These are phyloP conservation scores for Noturus placidus DNA, from an alignment of 2,113 vertebrate genomes.

Conservation along the genomic window DNA sequence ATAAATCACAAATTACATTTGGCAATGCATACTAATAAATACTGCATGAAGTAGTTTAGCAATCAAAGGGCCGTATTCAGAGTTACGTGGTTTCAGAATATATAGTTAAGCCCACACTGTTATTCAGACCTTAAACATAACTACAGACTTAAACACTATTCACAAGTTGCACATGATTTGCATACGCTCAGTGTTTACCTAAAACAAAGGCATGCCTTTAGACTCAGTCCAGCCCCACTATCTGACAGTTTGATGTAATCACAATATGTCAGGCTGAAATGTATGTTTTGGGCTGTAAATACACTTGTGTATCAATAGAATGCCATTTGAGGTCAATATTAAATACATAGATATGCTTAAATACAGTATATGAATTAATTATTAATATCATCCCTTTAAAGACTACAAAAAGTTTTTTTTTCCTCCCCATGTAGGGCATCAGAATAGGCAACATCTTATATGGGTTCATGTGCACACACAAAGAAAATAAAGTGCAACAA, in stretches of 20 bases:
- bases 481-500: background rate
- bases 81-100: background rate
- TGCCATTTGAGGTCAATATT: background rate
- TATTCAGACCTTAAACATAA: background rate
- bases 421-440: background rate
- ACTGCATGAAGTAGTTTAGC: background rate
- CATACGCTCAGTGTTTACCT: background rate
- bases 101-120: no score
- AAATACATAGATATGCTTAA: background rate
- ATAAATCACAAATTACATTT: conserved; percentile 16
- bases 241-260: background rate
- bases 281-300: background rate
- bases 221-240: background rate
- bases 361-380: background rate
- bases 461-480: background rate
- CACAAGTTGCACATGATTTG: background rate
- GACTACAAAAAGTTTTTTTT: background rate
- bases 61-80: background rate
- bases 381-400: background rate
- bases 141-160: background rate
- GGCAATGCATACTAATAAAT: background rate
- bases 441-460: background rate
- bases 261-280: background rate
- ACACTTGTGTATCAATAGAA: background rate
- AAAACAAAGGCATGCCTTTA: background rate